Base-by-base conservation (phyloP, 2,888 invertebrate genomes). In the Callimorpha dominula region DNA sequence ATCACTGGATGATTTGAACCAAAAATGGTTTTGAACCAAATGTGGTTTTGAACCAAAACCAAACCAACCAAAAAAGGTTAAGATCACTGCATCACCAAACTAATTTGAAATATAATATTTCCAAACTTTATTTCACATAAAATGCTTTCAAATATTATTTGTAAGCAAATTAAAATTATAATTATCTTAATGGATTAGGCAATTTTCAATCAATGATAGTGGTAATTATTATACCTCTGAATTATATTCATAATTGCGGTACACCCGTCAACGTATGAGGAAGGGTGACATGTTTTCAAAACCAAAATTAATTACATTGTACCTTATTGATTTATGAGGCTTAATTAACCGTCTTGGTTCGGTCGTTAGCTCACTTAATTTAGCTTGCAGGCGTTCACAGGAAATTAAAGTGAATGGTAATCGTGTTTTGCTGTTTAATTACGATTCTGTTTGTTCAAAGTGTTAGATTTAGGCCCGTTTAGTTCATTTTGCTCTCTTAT, bases 261-360 rank as follows among this genome's bases (percentile, higher is more conserved):
- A 70, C 68, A 76, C 75, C 70, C 70, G 65, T 74, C 71, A 76
- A 75, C 68, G 65, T 73, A 68, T 67, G 69, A 71, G 73, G 75
- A 75, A 76, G 65, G 73, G 66, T 84, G 83, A 78, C 81, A 78
- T 69, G 77, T 82, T 81, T 82, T 78, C 78, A 72, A 75, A 80
- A 81, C 73, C 81, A 78, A 77, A 78, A 82, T 84, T 85, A 85
- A 84, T 84, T 81, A 86, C 72, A 54, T 75, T 75, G 54, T 81
- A 71, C 70, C 77, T 79, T 82, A 83, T 81, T 87, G 86, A 87
- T 87, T 87, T 86, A 87, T 84, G 78, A 79, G 78, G 70, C 76
- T 71, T 85, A 82, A 85, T 85, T 82, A 85, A 81, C 72, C 80
- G 71, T 71, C 74, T 78, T 73, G 66, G 50, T 62, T 49, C 65